Percentiles rank a stretch among this genome's conserved stretches.
Conservation (phyloP, 2,113 vertebrate species). For the Pogona vitticeps region DNA sequence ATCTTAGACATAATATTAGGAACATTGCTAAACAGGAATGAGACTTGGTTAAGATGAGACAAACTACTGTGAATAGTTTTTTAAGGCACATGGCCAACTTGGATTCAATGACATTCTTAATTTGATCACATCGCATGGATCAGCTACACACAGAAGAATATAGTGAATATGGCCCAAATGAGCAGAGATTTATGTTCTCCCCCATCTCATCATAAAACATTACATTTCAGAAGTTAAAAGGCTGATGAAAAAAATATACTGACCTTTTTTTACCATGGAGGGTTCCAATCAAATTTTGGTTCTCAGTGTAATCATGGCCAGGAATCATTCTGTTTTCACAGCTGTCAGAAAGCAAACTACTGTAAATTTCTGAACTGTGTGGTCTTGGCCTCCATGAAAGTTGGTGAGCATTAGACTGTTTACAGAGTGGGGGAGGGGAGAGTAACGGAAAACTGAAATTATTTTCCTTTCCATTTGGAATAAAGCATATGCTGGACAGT, state of each 20-base stretch:
- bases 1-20: constrained; percentile 33
- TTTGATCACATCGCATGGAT: constrained; percentile 53
- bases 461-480: constrained; percentile 44
- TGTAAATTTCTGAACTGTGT: constrained; percentile 49
- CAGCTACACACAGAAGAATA: constrained; percentile 59
- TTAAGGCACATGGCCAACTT: constrained; percentile 36
- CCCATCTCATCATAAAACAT: constrained; percentile 49
- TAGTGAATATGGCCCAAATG: constrained; percentile 51
- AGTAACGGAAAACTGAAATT: constrained; percentile 39
- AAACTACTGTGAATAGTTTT: constrained; percentile 51
- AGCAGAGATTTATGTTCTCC: constrained; percentile 44
- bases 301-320: constrained; percentile 54
- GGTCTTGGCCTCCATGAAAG: constrained; percentile 42
- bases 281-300: constrained; percentile 58
- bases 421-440: not conserved
- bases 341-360: constrained; percentile 47
- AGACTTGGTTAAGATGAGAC: constrained; percentile 51
- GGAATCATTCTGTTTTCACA: constrained; percentile 66
- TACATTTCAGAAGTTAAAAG: constrained; percentile 69
- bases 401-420: constrained; percentile 52
- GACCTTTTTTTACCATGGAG: constrained; percentile 63
- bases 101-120: constrained; percentile 63
- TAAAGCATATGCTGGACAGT: not conserved
- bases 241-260: constrained; percentile 45
- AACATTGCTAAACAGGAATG: constrained; percentile 42